A percentile compares a stretch with the other conserved stretches of the same genome.
These are phyloP conservation scores for Tenthredo amoena DNA, from an alignment of 2,888 invertebrate genomes.

Conservation along the genomic window DNA sequence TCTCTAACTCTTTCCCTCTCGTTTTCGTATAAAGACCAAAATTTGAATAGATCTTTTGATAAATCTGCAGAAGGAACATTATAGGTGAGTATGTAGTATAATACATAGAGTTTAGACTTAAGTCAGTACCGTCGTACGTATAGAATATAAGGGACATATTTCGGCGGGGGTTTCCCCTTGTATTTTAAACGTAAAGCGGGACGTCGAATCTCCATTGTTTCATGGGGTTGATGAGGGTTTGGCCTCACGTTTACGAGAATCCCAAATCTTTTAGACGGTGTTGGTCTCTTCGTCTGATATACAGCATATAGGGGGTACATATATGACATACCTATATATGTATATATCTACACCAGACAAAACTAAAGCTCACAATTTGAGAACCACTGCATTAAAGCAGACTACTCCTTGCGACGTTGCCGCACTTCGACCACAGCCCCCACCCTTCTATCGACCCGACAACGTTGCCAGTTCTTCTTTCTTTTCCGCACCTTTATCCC, in stretches of 20 bases:
- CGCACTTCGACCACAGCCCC: conserved; percentile 65
- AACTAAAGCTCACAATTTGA: conserved; percentile 62
- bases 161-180: conserved; percentile 6
- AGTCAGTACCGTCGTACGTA: neutral
- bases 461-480: conserved; percentile 73
- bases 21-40: neutral
- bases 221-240: conserved; percentile 41
- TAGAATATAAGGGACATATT: conserved; percentile 27
- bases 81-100: neutral
- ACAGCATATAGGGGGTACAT: too few species aligned
- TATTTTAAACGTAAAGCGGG: neutral
- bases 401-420: conserved; percentile 72
- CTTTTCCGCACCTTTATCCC: conserved; percentile 68
- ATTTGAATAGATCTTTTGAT: conserved; percentile 1
- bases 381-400: conserved; percentile 72
- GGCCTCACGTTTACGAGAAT: conserved; percentile 15
- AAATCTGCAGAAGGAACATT: neutral
- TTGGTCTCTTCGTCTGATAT: neutral
- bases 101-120: neutral
- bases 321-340: too few species aligned
- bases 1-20: neutral
- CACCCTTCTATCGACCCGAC: conserved; percentile 77
- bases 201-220: conserved; percentile 43
- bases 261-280: conserved; percentile 10
- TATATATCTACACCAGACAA: neutral